Conservation (phyloP, 2,888 invertebrate species). For the Zootermopsis nevadensis region DNA sequence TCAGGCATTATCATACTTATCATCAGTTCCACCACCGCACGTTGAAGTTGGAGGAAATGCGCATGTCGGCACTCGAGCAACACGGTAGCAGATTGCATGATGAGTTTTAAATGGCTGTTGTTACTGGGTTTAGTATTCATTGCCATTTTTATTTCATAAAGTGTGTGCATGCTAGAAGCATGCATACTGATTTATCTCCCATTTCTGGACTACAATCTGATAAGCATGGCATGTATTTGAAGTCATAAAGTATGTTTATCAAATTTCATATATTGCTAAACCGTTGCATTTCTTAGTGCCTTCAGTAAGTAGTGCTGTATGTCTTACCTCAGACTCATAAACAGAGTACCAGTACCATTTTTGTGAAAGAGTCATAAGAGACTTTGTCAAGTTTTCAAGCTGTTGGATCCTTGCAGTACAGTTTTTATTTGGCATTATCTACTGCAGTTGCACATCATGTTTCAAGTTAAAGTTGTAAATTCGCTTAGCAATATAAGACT, state of each 20-base stretch:
- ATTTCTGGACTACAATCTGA: neutral
- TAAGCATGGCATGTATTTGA: neutral
- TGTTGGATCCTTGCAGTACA: too few relatives aligned
- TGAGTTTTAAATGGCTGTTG: neutral
- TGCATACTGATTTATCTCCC: neutral
- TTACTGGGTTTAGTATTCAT: neutral
- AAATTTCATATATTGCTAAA: neutral
- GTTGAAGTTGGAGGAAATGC: slow-evolving; percentile 37
- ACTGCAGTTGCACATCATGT: too few relatives aligned
- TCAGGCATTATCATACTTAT: slow-evolving; percentile 42
- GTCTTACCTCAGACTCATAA: too few relatives aligned
- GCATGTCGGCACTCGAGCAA: slow-evolving; percentile 36
- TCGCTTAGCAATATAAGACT: too few relatives aligned
- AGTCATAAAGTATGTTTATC: neutral
- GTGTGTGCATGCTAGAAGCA: neutral
- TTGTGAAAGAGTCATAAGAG: too few relatives aligned
- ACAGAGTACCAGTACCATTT: too few relatives aligned
- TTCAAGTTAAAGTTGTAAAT: too few relatives aligned
- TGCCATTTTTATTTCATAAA: neutral
- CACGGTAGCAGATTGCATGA: slow-evolving; percentile 39
- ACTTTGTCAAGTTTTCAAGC: too few relatives aligned
- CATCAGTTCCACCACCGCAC: slow-evolving; percentile 42
- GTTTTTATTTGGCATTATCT: too few relatives aligned
- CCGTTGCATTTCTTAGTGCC: too few relatives aligned
- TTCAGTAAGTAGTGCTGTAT: too few relatives aligned